A percentile compares a stretch with the other conserved stretches of the same genome.
These are phyloP conservation scores for Plutomurus gul DNA, from an alignment of 1,140 invertebrate species.

Conservation along the genomic window DNA sequence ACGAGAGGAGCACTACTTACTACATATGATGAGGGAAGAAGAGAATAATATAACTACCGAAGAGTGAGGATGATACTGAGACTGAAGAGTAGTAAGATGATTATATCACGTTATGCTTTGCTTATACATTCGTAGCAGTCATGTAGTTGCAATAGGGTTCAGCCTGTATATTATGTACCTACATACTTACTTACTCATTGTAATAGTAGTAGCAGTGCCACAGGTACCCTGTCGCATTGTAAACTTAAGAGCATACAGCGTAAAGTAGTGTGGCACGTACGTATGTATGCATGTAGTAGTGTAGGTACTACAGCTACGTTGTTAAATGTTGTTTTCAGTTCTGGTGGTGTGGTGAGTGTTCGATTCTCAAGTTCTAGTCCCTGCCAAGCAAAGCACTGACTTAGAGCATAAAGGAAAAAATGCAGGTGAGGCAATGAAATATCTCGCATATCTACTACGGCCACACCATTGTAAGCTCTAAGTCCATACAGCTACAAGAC, in stretches of 20 bases:
- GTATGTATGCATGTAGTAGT: not conserved
- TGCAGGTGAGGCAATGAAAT: constrained; percentile 9
- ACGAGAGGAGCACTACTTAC: not conserved
- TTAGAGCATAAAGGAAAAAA: not conserved
- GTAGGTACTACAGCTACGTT: not conserved
- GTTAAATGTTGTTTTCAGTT: not conserved
- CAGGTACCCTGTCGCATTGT: not conserved
- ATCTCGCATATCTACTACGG: too few species aligned
- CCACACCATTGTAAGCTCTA: too few species aligned
- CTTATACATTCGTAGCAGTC: too few species aligned
- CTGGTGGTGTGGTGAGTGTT: not conserved
- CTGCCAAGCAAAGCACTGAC: not conserved
- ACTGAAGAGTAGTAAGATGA: constrained; percentile 1
- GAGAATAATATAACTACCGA: constrained; percentile 1
- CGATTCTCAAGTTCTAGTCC: not conserved
- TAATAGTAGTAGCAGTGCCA: not conserved
- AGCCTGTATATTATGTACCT: too few species aligned
- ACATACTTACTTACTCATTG: not conserved
- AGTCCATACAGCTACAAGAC: too few species aligned
- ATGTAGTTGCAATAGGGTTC: too few species aligned
- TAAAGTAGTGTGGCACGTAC: not conserved
- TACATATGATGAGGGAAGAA: not conserved
- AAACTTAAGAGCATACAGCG: not conserved
- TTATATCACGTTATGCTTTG: constrained; percentile 12
- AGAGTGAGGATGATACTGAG: not conserved